Base-by-base conservation (phyloP, 2,797 vertebrate species). In the Ptychobarbus kaznakovi region DNA sequence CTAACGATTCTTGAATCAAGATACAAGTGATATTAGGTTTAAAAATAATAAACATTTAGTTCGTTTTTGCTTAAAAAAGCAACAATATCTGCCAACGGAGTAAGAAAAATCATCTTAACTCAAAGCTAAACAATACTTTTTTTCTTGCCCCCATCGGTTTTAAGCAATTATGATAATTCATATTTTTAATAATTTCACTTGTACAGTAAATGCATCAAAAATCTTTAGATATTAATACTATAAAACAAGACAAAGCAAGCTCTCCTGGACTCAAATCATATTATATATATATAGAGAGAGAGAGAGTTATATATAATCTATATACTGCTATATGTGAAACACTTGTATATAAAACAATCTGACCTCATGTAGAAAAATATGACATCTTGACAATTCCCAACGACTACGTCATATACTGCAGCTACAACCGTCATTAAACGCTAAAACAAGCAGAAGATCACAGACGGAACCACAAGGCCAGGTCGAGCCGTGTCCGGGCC, bases 221-320 rank as follows among this genome's bases (percentile, higher is more conserved):
- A 25, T n/a, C 12, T 61, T 12, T 12, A 1, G 10, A 11, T 25
- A 56, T 22, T 22, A 9, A 10, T 4, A 11, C 22, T 56, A 61
- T 4, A 25, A 61, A 61, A 25, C 58, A 25, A 25, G 11, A 61
- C 4, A 61, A n/a, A n/a, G 92, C 91, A 89, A 91, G 92, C 92
- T 93, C 94, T 93, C 88, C 92, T 93, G 91, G 83, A 87, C 90
- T 91, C 91, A 94, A 92, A 92, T 92, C 92, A 91, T 87, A 90
- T 86, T 65, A 77, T 68, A 78, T 74, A 42, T 38, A 72, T 72
- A 74, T 83, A 73, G 81, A 18, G 6, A 22, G 20, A 56, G 51
- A 56, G 53, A 56, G 58, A 25, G 53, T 63, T 81, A 82, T 85
- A 88, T 84, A 87, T 86, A 77, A 63, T 82, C 83, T 86, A 88